Percentiles rank a stretch among this genome's conserved stretches.
phyloP scores from a whole-genome alignment of 2,888 invertebrate genomes.

The Tethea ocularis region DNA sequence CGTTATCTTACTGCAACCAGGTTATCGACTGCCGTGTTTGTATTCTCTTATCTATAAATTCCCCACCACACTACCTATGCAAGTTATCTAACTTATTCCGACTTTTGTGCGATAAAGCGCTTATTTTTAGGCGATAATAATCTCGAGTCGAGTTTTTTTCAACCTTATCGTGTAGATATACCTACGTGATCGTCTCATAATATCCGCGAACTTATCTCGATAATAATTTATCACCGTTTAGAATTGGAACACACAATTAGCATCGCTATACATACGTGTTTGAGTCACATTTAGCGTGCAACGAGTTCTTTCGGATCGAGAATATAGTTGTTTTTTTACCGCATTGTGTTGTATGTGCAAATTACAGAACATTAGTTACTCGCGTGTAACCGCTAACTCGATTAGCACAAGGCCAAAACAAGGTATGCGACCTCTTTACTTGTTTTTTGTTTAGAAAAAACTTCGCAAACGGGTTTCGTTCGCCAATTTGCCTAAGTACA shows the following conservation, averaged over 20 bases:
- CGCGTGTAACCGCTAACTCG: slow-evolving; percentile 71
- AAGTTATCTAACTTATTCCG: slow-evolving; percentile 61
- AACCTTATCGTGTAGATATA: slow-evolving; percentile 24
- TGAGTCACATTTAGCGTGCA: slow-evolving; percentile 45
- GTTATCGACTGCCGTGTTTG: slow-evolving; percentile 78
- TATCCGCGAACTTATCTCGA: slow-evolving; percentile 35
- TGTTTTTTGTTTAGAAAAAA: slow-evolving; percentile 55
- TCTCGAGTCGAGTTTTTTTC: slow-evolving; percentile 36
- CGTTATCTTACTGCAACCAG: slow-evolving; percentile 72
- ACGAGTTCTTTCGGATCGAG: slow-evolving; percentile 30
- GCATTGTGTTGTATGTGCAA: slow-evolving; percentile 44
- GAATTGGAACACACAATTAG: slow-evolving; percentile 42
- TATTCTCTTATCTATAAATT: slow-evolving; percentile 68
- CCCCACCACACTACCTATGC: slow-evolving; percentile 57
- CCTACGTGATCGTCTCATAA: slow-evolving; percentile 42
- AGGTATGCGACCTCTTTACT: slow-evolving; percentile 78
- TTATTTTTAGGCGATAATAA: slow-evolving; percentile 65
- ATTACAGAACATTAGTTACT: slow-evolving; percentile 67
- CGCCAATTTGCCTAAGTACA: slow-evolving; percentile 49
- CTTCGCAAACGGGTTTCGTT: slow-evolving; percentile 54
- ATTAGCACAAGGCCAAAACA: slow-evolving; percentile 76
- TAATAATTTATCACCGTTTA: slow-evolving; percentile 41
- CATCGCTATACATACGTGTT: slow-evolving; percentile 27
- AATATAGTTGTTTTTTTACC: slow-evolving; percentile 49
- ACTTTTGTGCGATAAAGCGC: slow-evolving; percentile 60